These are phyloP conservation scores for Diglossa cyanea DNA, from an alignment of 2,797 vertebrate genomes.

Conservation along the genomic window DNA sequence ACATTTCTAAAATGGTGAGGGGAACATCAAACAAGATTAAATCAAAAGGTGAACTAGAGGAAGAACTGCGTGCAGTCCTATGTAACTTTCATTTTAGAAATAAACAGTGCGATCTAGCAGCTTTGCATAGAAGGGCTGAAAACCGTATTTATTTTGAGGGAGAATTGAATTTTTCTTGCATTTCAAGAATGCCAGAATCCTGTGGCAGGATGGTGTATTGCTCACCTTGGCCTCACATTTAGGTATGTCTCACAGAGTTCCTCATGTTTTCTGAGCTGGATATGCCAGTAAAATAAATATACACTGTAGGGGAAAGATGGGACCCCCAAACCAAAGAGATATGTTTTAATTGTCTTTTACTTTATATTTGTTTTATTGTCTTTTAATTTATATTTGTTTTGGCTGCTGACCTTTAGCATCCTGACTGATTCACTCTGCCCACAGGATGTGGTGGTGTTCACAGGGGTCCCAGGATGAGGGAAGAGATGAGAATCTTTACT, in stretches of 20 bases:
- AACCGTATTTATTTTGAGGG: neutral
- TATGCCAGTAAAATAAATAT: neutral
- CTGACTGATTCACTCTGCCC: neutral
- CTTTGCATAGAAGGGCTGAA: neutral
- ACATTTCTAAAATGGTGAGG: neutral
- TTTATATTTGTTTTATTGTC: neutral
- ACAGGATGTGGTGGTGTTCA: too few relatives aligned
- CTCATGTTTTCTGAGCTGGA: neutral
- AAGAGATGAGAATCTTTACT: too few relatives aligned
- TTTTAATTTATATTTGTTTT: neutral
- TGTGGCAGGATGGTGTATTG: neutral
- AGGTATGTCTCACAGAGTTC: neutral
- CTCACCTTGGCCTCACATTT: neutral
- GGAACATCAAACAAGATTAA: slow-evolving; percentile 27
- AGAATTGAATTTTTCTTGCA: neutral
- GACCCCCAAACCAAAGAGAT: neutral
- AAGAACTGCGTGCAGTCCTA: neutral
- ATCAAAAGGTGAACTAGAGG: slow-evolving; percentile 46
- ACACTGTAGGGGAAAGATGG: neutral
- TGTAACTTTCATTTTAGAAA: neutral
- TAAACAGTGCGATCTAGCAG: neutral
- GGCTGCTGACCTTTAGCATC: neutral
- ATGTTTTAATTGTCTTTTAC: neutral
- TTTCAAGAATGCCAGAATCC: neutral
- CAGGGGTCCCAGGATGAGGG: too few relatives aligned